These are phyloP conservation scores for Ceyx margarethae DNA, from an alignment of 2,113 vertebrate species.

Conservation along the genomic window DNA sequence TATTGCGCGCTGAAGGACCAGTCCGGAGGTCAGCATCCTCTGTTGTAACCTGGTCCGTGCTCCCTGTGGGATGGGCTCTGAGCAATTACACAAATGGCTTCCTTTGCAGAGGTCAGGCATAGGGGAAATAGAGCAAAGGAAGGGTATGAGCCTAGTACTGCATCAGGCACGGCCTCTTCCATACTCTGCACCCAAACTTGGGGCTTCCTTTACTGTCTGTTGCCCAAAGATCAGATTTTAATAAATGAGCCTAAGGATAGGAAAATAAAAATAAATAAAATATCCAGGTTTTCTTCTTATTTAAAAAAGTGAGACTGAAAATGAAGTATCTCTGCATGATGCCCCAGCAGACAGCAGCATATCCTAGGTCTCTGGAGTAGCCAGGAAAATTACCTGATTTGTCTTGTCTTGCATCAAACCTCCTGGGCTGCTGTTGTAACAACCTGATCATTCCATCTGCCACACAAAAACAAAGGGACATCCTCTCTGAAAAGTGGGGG, in stretches of 20 bases:
- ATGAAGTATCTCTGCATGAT: accelerated
- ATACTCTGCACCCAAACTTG: not conserved
- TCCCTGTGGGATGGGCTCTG: not conserved
- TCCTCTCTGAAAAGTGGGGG: not conserved
- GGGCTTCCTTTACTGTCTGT: not conserved
- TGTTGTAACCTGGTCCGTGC: not conserved
- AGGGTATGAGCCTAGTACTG: not conserved
- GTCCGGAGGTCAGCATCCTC: not conserved
- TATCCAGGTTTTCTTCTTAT: not conserved
- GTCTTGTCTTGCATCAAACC: not conserved
- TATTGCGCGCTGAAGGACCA: not conserved
- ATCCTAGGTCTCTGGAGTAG: not conserved
- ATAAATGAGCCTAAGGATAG: not conserved
- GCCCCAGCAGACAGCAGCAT: accelerated
- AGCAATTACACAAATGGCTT: accelerated
- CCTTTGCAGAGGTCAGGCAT: accelerated
- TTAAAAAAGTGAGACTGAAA: not conserved
- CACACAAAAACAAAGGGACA: not conserved
- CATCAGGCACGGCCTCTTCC: not conserved
- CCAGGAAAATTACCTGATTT: not conserved
- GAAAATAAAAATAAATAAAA: no score
- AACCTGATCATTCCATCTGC: not conserved
- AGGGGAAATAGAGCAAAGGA: not conserved
- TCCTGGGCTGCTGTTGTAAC: accelerated
- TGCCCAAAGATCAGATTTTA: not conserved